Evolutionary conservation across 2,888 invertebrate genomes (phyloP), one percentile per base, ranked within the genome.

Genomic region (Stenodema calcarata): DNA sequence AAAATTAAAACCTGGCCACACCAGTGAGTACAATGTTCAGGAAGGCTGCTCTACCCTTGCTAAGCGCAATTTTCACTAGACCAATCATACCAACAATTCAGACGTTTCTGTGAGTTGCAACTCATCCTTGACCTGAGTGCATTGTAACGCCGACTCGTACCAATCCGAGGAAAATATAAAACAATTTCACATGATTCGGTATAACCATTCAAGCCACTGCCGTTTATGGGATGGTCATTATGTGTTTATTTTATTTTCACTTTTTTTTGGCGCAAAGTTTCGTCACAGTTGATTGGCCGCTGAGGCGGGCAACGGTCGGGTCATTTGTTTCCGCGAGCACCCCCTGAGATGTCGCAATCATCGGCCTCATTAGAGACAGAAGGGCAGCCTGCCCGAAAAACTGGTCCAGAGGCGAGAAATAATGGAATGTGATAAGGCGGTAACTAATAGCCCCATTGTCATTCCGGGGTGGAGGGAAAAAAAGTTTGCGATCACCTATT

Each of bases 381-480:
- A 9, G 30, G 73, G 18, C 54, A 16, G 30, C 41, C 28, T 73
- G 16, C 30, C 73, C 73, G 18, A 73, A 69, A 69, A 73, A 73
- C 73, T 9, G 73, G 73, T 73, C 73, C 73, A 73, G 41, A 73
- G 73, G 73, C 35, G 73, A 73, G 30, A 73, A 73, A 73, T 73
- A 73, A 73, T 73, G 73, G 73, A 73, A 73, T 18, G 35, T 35
- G 73, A 73, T 73, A 73, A 73, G 73, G 73, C 18, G 73, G 73
- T 73, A 73, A 73, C 73, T 35, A 73, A 73, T 73, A 73, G 73
- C 73, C 73, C 73, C 16, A 73, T 73, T 73, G 73, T 73, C 73
- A 62, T 62, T 23, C 62, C n/a, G 7, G 12, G 54, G 16, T 18
- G 54, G 35, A 73, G 9, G 7, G 28, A 35, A 35, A 73, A 73